A percentile compares a stretch with the other conserved stretches of the same genome.
phyloP scores from a whole-genome alignment of 2,797 vertebrate species.

The Epinephelus malabaricus region DNA sequence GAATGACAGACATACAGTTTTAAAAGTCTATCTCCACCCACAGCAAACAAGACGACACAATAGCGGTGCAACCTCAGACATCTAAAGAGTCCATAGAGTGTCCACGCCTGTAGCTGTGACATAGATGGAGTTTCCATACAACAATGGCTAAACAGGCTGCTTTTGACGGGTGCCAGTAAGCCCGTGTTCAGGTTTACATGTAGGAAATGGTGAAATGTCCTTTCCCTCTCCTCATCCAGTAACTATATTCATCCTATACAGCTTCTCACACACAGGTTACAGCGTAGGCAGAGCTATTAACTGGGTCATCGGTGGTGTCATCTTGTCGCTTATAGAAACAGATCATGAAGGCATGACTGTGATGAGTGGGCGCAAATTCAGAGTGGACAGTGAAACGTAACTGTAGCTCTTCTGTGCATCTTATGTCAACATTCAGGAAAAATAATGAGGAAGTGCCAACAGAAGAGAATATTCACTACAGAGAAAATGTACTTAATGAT shows the following conservation, averaged over 20 bases:
- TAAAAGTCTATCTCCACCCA: not conserved
- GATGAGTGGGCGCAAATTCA: not conserved
- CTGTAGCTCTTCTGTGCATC: not conserved
- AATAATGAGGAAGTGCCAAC: not conserved
- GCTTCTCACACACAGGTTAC: not conserved
- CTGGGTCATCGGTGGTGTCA: not conserved
- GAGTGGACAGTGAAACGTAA: too few relatives aligned
- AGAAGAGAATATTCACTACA: not conserved
- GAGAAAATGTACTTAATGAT: not conserved
- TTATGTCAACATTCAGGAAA: not conserved
- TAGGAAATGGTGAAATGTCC: not conserved
- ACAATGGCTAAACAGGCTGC: not conserved
- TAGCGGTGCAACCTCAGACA: not conserved
- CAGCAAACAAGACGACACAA: not conserved
- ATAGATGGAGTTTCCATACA: constrained; percentile 2
- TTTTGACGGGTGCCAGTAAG: not conserved
- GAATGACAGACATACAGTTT: not conserved
- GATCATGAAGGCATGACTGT: not conserved
- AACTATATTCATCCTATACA: too few relatives aligned
- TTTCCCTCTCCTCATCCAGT: not conserved
- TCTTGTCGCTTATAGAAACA: not conserved
- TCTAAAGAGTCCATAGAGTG: not conserved
- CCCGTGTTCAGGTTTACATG: not conserved
- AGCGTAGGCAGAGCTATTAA: too few relatives aligned
- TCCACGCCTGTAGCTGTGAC: fast-evolving